Evolutionary conservation across 2,113 vertebrate genomes (phyloP).

Genomic region (Cyanoramphus novaezelandiae): DNA sequence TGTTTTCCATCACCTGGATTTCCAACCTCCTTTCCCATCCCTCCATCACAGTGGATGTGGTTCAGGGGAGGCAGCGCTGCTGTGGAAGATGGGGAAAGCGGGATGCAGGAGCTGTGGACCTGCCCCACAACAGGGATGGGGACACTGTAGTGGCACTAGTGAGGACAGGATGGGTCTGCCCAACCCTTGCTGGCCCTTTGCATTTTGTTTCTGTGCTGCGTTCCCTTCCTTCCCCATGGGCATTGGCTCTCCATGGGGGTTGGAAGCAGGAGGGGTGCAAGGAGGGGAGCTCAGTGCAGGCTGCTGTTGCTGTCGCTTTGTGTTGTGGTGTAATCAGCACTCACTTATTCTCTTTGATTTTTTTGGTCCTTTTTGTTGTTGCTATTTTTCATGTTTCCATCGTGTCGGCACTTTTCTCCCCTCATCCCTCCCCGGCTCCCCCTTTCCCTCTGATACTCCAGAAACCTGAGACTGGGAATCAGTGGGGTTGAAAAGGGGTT

Average conservation of each 20-base stretch:
- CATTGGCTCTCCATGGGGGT: background rate
- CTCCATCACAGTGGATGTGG: fast-evolving
- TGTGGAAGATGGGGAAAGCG: fast-evolving
- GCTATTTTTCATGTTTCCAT: conserved; percentile 37
- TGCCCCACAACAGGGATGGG: fast-evolving
- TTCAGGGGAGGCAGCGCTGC: no score
- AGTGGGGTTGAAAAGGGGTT: background rate
- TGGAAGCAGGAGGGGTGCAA: background rate
- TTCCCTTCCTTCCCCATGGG: background rate
- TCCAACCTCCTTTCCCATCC: background rate
- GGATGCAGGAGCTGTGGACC: background rate
- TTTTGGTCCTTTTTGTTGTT: background rate
- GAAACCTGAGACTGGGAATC: background rate
- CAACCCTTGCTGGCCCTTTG: fast-evolving
- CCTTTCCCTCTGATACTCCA: background rate
- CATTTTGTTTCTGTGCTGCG: fast-evolving
- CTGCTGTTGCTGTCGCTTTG: background rate
- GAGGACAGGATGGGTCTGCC: background rate
- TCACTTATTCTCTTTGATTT: conserved; percentile 59
- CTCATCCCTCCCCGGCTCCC: fast-evolving
- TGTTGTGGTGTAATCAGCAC: background rate
- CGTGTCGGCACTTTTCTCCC: background rate
- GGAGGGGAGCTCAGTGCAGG: background rate
- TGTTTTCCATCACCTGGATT: background rate
- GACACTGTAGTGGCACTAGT: background rate